Conservation (phyloP, 2,797 vertebrate species). For the Schizopygopsis malacanthus region DNA sequence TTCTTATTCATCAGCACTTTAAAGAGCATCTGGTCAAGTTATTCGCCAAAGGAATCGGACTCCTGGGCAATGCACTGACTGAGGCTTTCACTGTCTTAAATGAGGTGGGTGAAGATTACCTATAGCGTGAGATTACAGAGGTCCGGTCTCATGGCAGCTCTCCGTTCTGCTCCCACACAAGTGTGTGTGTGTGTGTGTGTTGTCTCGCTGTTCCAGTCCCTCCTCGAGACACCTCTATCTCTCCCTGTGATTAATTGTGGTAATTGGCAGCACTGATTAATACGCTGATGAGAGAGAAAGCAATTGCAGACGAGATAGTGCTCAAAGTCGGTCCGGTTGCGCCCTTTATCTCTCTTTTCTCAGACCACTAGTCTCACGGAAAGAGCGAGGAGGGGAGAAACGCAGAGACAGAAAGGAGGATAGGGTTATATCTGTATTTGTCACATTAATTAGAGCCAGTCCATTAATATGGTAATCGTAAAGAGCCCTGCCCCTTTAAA, state of each 20-base stretch:
- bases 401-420: slow-evolving; percentile 13
- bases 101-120: slow-evolving; percentile 81
- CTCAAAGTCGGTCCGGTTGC: slow-evolving; percentile 69
- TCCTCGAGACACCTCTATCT: slow-evolving; percentile 74
- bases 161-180: background rate
- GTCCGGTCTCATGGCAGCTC: slow-evolving; percentile 5
- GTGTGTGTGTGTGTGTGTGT: slow-evolving; percentile 40
- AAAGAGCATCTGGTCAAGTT: slow-evolving; percentile 96
- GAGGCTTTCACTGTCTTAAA: slow-evolving; percentile 95
- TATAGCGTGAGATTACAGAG: slow-evolving; percentile 18
- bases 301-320: slow-evolving; percentile 74
- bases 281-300: slow-evolving; percentile 76
- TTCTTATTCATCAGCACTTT: slow-evolving; percentile 86
- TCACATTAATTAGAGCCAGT: slow-evolving; percentile 78
- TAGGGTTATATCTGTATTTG: slow-evolving; percentile 70
- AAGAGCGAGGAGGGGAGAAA: slow-evolving; percentile 61
- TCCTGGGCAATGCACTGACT: slow-evolving; percentile 91
- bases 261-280: slow-evolving; percentile 83
- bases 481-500: slow-evolving; percentile 57
- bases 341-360: slow-evolving; percentile 78
- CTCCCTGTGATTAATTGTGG: slow-evolving; percentile 79
- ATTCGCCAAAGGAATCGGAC: slow-evolving; percentile 96
- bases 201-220: slow-evolving; percentile 59
- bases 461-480: slow-evolving; percentile 81
- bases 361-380: slow-evolving; percentile 69